Conservation (phyloP, 2,797 vertebrate genomes). For the Liparis tanakae region DNA sequence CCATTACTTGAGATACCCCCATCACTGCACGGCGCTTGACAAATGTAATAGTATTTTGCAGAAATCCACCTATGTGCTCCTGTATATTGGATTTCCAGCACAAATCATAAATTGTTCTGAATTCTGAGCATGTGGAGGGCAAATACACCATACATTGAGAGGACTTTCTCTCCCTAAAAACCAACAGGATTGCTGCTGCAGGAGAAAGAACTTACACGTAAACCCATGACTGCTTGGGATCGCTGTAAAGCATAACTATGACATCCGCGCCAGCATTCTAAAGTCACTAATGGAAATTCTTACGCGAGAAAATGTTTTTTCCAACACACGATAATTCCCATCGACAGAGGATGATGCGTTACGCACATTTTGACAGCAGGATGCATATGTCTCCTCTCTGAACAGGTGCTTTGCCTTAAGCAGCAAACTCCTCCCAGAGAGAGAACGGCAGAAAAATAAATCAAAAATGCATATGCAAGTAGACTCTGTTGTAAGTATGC, state of each 20-base stretch:
- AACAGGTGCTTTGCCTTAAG: slow-evolving; percentile 48
- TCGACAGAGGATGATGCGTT: slow-evolving; percentile 38
- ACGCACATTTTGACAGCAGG: slow-evolving; percentile 24
- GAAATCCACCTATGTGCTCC: slow-evolving; percentile 37
- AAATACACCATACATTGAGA: slow-evolving; percentile 44
- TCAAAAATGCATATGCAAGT: slow-evolving; percentile 52
- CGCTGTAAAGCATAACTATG: slow-evolving; percentile 32
- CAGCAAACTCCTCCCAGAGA: slow-evolving; percentile 31
- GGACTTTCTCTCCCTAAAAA: slow-evolving; percentile 23
- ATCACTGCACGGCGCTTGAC: not conserved
- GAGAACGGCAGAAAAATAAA: slow-evolving; percentile 39
- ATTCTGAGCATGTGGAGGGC: slow-evolving; percentile 32
- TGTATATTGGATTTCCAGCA: slow-evolving; percentile 35
- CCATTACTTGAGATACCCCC: slow-evolving; percentile 33
- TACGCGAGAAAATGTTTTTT: slow-evolving; percentile 14
- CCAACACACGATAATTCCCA: slow-evolving; percentile 16
- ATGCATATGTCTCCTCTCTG: slow-evolving; percentile 33
- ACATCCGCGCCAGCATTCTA: slow-evolving; percentile 31
- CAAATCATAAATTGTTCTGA: slow-evolving; percentile 44
- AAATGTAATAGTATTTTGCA: slow-evolving; percentile 37
- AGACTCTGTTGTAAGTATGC: slow-evolving; percentile 16
- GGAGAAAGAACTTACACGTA: slow-evolving; percentile 13
- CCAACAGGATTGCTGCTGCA: slow-evolving; percentile 18
- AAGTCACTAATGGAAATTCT: slow-evolving; percentile 18
- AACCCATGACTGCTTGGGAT: slow-evolving; percentile 35